Evolutionary conservation across 2,888 invertebrate genomes (phyloP), one percentile per base, ranked within the genome.

Genomic region (Protodeltote pygarga): DNA sequence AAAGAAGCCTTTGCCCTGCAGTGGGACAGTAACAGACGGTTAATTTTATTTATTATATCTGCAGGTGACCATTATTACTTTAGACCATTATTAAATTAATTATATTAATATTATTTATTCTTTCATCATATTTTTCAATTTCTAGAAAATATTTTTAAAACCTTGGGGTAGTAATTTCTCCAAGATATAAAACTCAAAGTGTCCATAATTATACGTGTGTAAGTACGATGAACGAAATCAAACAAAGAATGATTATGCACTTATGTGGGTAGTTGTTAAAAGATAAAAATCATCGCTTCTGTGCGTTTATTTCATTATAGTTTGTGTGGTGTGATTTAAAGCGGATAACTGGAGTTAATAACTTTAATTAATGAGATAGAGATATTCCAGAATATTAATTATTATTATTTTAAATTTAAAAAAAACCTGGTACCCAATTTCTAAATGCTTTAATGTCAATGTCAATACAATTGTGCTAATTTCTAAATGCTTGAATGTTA

Each of bases 241-340:
- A 55, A 64, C 54, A 63, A 63, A 62, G 50, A 65, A 51, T 63
- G 67, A 71, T 71, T 69, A 71, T 65, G 69, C 66, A 65, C 64
- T 71, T 74, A 65, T 45, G 38, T 62, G 60, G 68, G 65, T 54
- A 59, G 75, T 65, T 51, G 62, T 68, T 66, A 64, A 6, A n/a
- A 48, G 73, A 74, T 75, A 65, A 44, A 29, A 55, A 75, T 75
- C 74, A 42, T 34, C 52, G 63, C 76, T 74, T 62, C 75, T 69
- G 67, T 69, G 64, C 68, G 58, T 71, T 69, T 69, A 66, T 69
- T 67, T 71, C 59, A 73, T 72, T 69, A 61, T 58, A 38, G 60
- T 52, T 45, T 42, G 58, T 48, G 44, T 2, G 47, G 59, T 50
- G 27, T 11, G 21, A 51, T 32, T 63, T 41, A 11, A 0, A 40